Conservation (phyloP, 2,797 vertebrate genomes). For the Sphenodon punctatus region DNA sequence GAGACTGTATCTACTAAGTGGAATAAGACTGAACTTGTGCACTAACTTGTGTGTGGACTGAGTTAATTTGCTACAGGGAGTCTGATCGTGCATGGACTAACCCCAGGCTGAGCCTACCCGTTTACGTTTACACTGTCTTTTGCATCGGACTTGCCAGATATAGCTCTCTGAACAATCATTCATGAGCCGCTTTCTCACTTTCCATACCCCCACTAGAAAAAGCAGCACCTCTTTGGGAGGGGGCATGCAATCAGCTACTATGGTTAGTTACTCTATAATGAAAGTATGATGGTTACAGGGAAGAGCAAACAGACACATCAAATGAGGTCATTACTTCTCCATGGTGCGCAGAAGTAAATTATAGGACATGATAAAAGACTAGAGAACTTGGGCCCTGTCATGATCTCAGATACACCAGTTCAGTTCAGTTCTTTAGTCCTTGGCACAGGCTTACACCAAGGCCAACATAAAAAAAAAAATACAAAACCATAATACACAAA, state of each 20-base stretch:
- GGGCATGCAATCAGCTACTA: background rate
- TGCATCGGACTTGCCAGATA: fast-evolving
- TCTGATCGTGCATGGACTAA: too few relatives aligned
- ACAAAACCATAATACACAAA: too few relatives aligned
- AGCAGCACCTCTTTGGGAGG: background rate
- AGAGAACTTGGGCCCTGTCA: background rate
- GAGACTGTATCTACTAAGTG: too few relatives aligned
- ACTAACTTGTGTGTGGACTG: too few relatives aligned
- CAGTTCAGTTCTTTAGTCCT: too few relatives aligned
- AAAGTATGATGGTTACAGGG: background rate
- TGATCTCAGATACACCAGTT: background rate
- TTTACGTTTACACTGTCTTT: too few relatives aligned
- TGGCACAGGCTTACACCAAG: too few relatives aligned
- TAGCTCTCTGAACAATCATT: background rate
- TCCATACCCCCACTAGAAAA: background rate
- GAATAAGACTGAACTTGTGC: too few relatives aligned
- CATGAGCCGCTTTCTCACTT: background rate
- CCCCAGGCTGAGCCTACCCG: too few relatives aligned
- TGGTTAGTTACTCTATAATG: background rate
- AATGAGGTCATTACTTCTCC: background rate
- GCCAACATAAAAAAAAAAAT: too few relatives aligned
- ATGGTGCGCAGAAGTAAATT: background rate
- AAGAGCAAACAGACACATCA: background rate
- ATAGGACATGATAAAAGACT: background rate
- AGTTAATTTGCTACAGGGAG: too few relatives aligned